These are phyloP conservation scores for Eupithecia tripunctaria DNA, from an alignment of 2,888 invertebrate genomes.

Conservation along the genomic window DNA sequence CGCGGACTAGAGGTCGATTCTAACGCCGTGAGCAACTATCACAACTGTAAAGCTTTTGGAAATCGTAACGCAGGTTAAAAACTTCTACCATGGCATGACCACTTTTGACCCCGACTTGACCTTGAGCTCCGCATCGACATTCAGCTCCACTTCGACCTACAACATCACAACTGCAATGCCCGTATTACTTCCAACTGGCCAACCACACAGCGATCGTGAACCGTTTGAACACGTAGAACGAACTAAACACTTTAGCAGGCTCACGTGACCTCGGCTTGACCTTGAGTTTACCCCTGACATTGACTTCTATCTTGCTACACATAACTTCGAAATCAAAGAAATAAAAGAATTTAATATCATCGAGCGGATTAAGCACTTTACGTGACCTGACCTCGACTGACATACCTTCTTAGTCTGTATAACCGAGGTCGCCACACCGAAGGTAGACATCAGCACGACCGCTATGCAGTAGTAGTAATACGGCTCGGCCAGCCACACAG, in stretches of 20 bases:
- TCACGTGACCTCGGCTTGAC: too few relatives aligned
- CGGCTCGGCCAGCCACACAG: conserved; percentile 94
- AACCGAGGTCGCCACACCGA: conserved; percentile 92
- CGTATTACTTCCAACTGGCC: too few relatives aligned
- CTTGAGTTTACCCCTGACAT: too few relatives aligned
- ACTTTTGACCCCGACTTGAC: background rate
- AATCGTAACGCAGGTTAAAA: too few relatives aligned
- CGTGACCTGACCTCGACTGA: background rate
- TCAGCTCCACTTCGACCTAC: conserved; percentile 93
- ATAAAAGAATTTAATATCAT: too few relatives aligned
- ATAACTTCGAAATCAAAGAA: too few relatives aligned
- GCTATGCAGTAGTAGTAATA: conserved; percentile 96
- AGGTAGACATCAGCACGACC: conserved; percentile 92
- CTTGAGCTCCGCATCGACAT: background rate
- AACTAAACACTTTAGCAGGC: conserved; percentile 92
- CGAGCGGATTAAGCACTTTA: background rate
- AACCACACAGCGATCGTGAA: conserved; percentile 96
- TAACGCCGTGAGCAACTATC: too few relatives aligned
- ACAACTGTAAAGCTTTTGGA: too few relatives aligned
- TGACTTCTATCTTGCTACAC: too few relatives aligned
- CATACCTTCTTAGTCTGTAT: conserved; percentile 92
- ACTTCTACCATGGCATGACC: too few relatives aligned
- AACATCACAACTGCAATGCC: conserved; percentile 87
- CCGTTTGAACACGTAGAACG: conserved; percentile 98
- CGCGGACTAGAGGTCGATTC: too few relatives aligned